Evolutionary conservation across 2,113 vertebrate genomes (phyloP).

Genomic region (Tor tambroides): DNA sequence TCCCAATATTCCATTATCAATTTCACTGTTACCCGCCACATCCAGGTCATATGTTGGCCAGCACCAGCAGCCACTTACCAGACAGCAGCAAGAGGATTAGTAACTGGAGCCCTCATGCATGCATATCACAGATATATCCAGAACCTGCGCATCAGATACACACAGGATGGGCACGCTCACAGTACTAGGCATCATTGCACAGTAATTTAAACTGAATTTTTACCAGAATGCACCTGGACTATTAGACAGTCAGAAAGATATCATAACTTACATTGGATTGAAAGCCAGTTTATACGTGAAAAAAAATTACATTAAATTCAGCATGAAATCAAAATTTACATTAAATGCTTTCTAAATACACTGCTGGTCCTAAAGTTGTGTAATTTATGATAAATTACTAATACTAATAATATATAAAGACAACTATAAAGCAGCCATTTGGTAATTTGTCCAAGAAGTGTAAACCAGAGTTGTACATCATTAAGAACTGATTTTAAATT

Average conservation of each 20-base stretch:
- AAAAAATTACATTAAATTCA: not conserved
- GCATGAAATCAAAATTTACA: not conserved
- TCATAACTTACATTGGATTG: not conserved
- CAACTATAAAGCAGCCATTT: not conserved
- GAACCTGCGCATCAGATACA: not conserved
- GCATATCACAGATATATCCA: not conserved
- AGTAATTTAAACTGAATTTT: not conserved
- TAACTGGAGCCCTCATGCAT: not conserved
- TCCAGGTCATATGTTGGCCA: slow-evolving; percentile 1
- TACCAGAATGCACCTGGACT: not conserved
- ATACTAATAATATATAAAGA: not conserved
- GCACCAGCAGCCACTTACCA: not conserved
- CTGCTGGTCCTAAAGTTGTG: not conserved
- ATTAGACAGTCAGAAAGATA: not conserved
- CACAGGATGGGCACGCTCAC: not conserved
- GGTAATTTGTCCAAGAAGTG: too few species aligned
- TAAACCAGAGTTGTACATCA: not conserved
- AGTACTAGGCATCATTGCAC: not conserved
- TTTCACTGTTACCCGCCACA: not conserved
- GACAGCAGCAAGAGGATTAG: slow-evolving; percentile 2
- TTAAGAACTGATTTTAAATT: not conserved
- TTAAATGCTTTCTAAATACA: not conserved
- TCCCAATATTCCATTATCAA: not conserved
- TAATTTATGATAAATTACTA: too few species aligned
- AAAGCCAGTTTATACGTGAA: not conserved